Evolutionary conservation across 2,113 vertebrate species (phyloP).

Genomic region (Sprattus sprattus): DNA sequence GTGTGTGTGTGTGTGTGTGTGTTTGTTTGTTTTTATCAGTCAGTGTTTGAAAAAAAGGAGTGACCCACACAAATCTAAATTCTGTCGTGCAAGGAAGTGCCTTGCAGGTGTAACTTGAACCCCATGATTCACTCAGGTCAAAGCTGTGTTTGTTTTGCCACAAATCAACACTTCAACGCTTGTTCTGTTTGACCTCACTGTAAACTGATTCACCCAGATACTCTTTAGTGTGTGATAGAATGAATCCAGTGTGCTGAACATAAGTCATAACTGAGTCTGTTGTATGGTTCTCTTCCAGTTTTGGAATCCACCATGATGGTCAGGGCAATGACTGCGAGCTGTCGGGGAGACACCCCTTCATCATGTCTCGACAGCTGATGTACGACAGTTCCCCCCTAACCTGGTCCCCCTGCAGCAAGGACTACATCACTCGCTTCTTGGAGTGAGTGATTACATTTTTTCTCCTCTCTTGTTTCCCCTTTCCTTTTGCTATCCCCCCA

Average conservation of each 20-base stretch:
- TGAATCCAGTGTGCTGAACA: background rate
- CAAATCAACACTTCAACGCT: background rate
- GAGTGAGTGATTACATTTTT: conserved; percentile 78
- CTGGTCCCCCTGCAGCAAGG: conserved; percentile 96
- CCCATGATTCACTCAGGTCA: background rate
- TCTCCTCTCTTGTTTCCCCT: background rate
- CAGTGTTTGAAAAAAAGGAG: background rate
- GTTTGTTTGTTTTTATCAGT: conserved; percentile 14
- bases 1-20: conserved; percentile 14
- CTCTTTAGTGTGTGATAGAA: background rate
- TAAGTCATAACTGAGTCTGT: background rate
- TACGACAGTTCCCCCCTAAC: conserved; percentile 92
- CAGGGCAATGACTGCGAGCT: conserved; percentile 95
- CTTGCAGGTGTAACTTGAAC: background rate
- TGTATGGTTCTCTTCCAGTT: conserved; percentile 70
- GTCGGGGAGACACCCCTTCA: conserved; percentile 79
- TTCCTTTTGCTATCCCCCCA: background rate
- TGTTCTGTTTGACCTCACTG: background rate
- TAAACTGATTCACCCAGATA: background rate
- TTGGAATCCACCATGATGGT: conserved; percentile 94
- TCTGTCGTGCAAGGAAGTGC: background rate
- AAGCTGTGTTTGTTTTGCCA: background rate
- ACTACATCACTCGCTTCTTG: conserved; percentile 95
- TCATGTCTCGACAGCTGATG: conserved; percentile 95
- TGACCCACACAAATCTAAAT: background rate